These are phyloP conservation scores for Bellardia bayeri DNA, from an alignment of 2,888 invertebrate species.

Conservation along the genomic window DNA sequence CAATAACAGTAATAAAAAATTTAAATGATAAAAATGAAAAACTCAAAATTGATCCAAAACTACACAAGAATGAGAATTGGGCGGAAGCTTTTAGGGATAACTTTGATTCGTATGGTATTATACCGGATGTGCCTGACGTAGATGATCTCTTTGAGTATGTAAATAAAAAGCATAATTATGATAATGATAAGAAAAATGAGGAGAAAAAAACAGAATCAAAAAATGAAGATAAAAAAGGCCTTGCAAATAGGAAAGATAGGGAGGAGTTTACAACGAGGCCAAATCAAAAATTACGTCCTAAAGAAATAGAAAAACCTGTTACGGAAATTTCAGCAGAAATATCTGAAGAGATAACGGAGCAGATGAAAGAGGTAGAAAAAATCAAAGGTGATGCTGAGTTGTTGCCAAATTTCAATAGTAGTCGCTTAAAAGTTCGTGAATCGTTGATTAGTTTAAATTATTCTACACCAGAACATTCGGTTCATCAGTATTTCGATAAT, in stretches of 20 bases:
- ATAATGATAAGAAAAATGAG: slow-evolving; percentile 45
- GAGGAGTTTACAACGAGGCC: neutral
- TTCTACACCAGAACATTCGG: slow-evolving; percentile 79
- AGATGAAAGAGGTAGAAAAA: slow-evolving; percentile 77
- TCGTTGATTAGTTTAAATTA: slow-evolving; percentile 79
- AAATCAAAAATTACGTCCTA: slow-evolving; percentile 40
- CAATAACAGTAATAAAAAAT: slow-evolving; percentile 84
- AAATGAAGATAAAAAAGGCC: slow-evolving; percentile 38
- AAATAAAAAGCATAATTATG: slow-evolving; percentile 77
- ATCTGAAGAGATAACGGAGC: slow-evolving; percentile 55
- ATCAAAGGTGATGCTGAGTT: slow-evolving; percentile 83
- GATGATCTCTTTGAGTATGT: slow-evolving; percentile 83
- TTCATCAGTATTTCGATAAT: slow-evolving; percentile 79
- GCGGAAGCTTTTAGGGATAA: slow-evolving; percentile 82
- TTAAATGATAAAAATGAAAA: slow-evolving; percentile 77
- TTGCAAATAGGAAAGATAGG: slow-evolving; percentile 43
- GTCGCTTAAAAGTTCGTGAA: slow-evolving; percentile 76
- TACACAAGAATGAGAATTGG: slow-evolving; percentile 82
- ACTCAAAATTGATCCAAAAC: slow-evolving; percentile 80
- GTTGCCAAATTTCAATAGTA: slow-evolving; percentile 76
- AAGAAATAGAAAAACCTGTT: slow-evolving; percentile 69
- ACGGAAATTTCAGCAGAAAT: slow-evolving; percentile 68
- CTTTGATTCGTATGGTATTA: slow-evolving; percentile 81
- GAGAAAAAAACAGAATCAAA: slow-evolving; percentile 49
- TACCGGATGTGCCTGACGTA: slow-evolving; percentile 83